Conservation (phyloP, 2,888 invertebrate species). For the Chaetogeoica ovagalla region DNA sequence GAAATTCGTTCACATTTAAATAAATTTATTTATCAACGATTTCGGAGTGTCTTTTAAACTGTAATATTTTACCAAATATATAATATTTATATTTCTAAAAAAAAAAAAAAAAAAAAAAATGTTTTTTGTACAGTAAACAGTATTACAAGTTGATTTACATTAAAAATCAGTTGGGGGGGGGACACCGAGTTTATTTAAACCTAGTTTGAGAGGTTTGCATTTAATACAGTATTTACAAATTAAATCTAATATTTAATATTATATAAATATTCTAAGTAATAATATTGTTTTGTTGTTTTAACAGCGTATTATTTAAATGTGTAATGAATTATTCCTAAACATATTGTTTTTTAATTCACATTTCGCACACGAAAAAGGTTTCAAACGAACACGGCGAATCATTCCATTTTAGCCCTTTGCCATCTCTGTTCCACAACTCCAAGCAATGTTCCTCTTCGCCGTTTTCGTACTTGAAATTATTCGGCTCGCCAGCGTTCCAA, state of each 20-base stretch:
- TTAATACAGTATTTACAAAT: constrained; percentile 33
- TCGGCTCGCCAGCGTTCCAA: constrained; percentile 92
- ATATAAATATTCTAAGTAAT: neutral
- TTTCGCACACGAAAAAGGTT: constrained; percentile 88
- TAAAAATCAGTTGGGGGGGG: neutral
- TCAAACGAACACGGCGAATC: constrained; percentile 92
- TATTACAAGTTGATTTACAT: neutral
- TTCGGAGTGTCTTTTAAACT: constrained; percentile 2
- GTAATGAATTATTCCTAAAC: constrained; percentile 8
- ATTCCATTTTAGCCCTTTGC: constrained; percentile 90
- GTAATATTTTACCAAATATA: constrained; percentile 1
- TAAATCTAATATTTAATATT: neutral
- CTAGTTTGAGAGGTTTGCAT: constrained; percentile 8
- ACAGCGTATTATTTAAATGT: neutral
- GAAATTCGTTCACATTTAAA: neutral
- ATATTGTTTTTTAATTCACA: constrained; percentile 26
- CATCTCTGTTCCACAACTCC: constrained; percentile 88
- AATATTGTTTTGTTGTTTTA: too few species aligned
- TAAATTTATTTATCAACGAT: neutral
- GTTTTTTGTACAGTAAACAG: neutral
- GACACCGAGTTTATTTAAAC: constrained; percentile 7
- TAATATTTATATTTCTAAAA: neutral
- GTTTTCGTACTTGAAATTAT: constrained; percentile 90
- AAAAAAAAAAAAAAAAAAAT: neutral
- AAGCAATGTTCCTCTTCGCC: constrained; percentile 91